Base-by-base conservation (phyloP, 2,888 invertebrate genomes). In the Campoletis raptor region DNA sequence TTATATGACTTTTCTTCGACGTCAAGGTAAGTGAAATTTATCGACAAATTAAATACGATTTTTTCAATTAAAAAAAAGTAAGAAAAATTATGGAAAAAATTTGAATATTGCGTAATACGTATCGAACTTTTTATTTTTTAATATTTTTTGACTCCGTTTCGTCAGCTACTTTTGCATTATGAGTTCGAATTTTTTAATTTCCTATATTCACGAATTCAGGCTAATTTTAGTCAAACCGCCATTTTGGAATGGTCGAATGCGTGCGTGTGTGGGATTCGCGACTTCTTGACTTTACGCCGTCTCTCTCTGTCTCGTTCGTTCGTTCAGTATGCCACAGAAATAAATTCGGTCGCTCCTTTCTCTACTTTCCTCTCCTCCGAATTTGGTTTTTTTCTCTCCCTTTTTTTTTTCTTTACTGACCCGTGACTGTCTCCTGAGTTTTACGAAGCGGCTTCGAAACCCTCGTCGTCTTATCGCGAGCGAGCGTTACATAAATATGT, bases 1-100 rank as follows among this genome's bases (percentile, higher is more conserved):
- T 98, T 98, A 98, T 98, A 98, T 98, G 98, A 98, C 98, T 98
- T 98, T 98, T 98, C 97, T 97, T 97, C 97, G 97, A 97, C 97
- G 96, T 96, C 97, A 96, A 97, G 98, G 98, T 98, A 94, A 97
- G 97, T 96, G 90, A 81, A 70, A 86, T 61, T 79, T 30, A 64
- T 30, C 21, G 48, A 57, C 72, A 54, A 73, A 12, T 18, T 36
- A 6, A 2, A 6, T 2, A 61, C 2, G 15, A 15, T 15, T 61
- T 30, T 61, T 30, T 12, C 5, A 12, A 61, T 30, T 3, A 2
- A 61, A 24, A 30, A 24, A 30, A 30, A 61, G 30, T 5, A 18
- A 2, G 6, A 15, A 61, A 61, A 52, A 21, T 66, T 4, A 61
- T n/a, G n/a, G 52, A 69, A 64, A 42, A 82, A 64, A 83, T 70